Base-by-base conservation (phyloP, 2,113 vertebrate genomes). In the Seriola quinqueradiata region DNA sequence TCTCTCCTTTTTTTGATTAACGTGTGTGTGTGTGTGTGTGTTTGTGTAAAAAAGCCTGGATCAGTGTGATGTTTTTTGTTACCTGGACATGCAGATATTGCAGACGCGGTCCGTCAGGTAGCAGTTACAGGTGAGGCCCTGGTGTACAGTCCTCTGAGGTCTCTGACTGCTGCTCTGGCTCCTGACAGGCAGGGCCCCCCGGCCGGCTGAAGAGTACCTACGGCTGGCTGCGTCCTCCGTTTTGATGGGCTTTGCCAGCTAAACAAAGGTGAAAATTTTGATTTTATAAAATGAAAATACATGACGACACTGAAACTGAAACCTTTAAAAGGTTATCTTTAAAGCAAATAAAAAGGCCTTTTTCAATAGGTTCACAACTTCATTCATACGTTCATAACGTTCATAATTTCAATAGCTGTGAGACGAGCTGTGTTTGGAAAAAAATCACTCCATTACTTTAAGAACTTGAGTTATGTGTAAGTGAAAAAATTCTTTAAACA, bases 51-150 rank as follows among this genome's bases (percentile, higher is more conserved):
- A n/a, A 3, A 28, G 28, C 28, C 28, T 28, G 23, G 4, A 42
- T 9, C 5, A 42, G 21, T 32, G 44, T 63, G 44, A 12, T 28
- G 36, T 9, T 1, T 36, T 54, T 63, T 94, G 57, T 72, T 71
- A 99, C 98, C 98, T 98, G 86, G 97, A 96, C 94, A 99, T 91
- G 91, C 98, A 99, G 95, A 98, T 71, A 80, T 96, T 99, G 95
- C 98, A 99, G 87, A 99, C 95, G 34, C 94, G 96, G 69, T 98
- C 97, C 0, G 96, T 98, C 80, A 93, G 93, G 0, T 95, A 97
- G 92, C 98, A 99, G 93, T 94, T 95, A 90, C 98, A 99, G 82
- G 92, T 96, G 90, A 95, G 86, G 65, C 72, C 89, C 28, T 89
- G 93, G 78, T 92, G 95, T 3, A 94, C 74, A 46, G 89, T 85